Percentiles rank a stretch among this genome's conserved stretches.
These are phyloP conservation scores for Gopherus flavomarginatus DNA, from an alignment of 2,113 vertebrate species.

Conservation along the genomic window DNA sequence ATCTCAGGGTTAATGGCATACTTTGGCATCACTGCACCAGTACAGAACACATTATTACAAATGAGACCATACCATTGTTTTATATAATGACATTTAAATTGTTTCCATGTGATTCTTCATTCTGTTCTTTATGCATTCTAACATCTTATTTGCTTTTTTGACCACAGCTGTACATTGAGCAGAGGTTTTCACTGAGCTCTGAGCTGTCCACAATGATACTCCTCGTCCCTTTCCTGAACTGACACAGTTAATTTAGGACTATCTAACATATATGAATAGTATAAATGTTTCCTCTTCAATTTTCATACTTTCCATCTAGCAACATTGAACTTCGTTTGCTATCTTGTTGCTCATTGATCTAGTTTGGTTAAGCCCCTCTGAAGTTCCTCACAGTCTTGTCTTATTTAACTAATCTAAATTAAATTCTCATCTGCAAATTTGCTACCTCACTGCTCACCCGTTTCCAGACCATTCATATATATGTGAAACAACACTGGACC, in stretches of 20 bases:
- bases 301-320: neutral
- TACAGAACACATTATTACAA: neutral
- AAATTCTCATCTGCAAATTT: constrained; percentile 16
- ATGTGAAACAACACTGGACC: neutral
- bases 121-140: neutral
- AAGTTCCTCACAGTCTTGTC: constrained; percentile 23
- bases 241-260: neutral
- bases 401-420: constrained; percentile 18
- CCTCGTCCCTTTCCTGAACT: neutral
- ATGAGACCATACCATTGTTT: neutral
- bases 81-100: neutral
- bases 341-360: neutral
- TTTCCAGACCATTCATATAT: constrained; percentile 16
- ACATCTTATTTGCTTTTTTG: neutral
- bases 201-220: neutral
- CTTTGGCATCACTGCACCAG: neutral
- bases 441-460: constrained; percentile 12
- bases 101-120: neutral
- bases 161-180: neutral
- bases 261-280: neutral
- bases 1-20: neutral
- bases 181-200: neutral
- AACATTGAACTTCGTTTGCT: neutral
- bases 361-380: neutral
- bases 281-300: neutral